These are phyloP conservation scores for Cacatua alba DNA, from an alignment of 2,113 vertebrate genomes.

Conservation along the genomic window DNA sequence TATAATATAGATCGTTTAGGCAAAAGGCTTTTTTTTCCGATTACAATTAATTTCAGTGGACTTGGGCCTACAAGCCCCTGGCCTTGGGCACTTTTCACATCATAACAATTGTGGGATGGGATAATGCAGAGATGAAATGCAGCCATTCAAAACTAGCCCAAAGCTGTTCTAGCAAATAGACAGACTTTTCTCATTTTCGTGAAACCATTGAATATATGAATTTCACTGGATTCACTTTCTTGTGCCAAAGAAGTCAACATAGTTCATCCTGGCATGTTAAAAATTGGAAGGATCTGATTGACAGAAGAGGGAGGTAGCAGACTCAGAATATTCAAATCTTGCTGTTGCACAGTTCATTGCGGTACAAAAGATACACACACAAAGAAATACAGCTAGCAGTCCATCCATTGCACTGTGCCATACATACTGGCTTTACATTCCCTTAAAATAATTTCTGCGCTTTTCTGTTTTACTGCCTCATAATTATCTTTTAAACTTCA, in stretches of 20 bases:
- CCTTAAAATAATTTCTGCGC: background rate
- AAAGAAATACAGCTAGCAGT: slow-evolving; percentile 65
- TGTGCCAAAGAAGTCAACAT: slow-evolving; percentile 70
- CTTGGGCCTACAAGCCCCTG: slow-evolving; percentile 63
- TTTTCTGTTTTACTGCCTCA: background rate
- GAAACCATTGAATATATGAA: slow-evolving; percentile 71
- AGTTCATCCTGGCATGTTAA: slow-evolving; percentile 71
- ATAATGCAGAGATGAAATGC: slow-evolving; percentile 68
- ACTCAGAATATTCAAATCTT: slow-evolving; percentile 70
- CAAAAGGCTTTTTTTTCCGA: slow-evolving; percentile 48
- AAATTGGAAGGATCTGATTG: slow-evolving; percentile 69
- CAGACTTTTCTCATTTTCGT: slow-evolving; percentile 72
- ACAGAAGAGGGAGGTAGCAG: slow-evolving; percentile 66
- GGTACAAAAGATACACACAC: slow-evolving; percentile 34
- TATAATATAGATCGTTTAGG: slow-evolving; percentile 41
- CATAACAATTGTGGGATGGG: slow-evolving; percentile 68
- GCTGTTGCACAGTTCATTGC: slow-evolving; percentile 50
- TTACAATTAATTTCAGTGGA: slow-evolving; percentile 71
- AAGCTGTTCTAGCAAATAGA: slow-evolving; percentile 71
- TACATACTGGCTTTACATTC: background rate
- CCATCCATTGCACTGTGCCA: slow-evolving; percentile 22
- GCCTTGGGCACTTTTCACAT: slow-evolving; percentile 72
- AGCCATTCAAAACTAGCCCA: slow-evolving; percentile 71
- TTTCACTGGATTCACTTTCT: slow-evolving; percentile 67
- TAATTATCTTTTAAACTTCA: slow-evolving; percentile 41